phyloP scores from a whole-genome alignment of 2,888 invertebrate genomes.

The Aporophyla lueneburgensis region DNA sequence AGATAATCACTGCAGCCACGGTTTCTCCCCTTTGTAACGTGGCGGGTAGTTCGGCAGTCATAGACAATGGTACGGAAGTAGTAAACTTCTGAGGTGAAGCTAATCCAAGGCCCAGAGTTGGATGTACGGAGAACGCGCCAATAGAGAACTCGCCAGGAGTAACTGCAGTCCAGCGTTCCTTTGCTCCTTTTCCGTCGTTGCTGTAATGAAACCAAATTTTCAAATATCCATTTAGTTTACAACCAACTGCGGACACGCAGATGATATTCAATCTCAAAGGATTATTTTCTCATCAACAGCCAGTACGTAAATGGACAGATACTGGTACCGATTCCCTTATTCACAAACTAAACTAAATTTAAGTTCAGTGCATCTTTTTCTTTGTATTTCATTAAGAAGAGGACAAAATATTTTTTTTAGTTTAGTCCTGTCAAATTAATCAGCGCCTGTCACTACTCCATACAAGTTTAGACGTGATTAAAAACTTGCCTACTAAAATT shows the following conservation, averaged over 20 bases:
- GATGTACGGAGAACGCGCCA: constrained; percentile 88
- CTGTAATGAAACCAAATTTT: constrained; percentile 50
- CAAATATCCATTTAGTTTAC: no score
- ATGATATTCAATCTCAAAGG: not conserved
- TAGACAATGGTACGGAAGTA: constrained; percentile 93
- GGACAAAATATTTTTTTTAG: no score
- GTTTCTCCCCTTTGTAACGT: constrained; percentile 97
- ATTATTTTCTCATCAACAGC: not conserved
- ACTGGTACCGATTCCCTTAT: no score
- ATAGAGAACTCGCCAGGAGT: constrained; percentile 81
- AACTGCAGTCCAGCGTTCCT: constrained; percentile 83
- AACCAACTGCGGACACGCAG: no score
- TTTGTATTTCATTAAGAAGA: no score
- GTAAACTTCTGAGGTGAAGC: constrained; percentile 81
- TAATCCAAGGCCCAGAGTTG: constrained; percentile 84
- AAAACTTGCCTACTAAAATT: no score
- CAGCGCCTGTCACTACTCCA: no score
- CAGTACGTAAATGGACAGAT: no score
- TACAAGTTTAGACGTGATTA: no score
- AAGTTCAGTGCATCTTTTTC: no score
- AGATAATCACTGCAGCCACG: constrained; percentile 95
- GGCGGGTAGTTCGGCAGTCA: constrained; percentile 96
- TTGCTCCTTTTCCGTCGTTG: constrained; percentile 83
- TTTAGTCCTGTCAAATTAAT: no score
- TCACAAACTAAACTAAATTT: no score